Evolutionary conservation across 2,797 vertebrate genomes (phyloP).

Genomic region (Argyrosomus regius): DNA sequence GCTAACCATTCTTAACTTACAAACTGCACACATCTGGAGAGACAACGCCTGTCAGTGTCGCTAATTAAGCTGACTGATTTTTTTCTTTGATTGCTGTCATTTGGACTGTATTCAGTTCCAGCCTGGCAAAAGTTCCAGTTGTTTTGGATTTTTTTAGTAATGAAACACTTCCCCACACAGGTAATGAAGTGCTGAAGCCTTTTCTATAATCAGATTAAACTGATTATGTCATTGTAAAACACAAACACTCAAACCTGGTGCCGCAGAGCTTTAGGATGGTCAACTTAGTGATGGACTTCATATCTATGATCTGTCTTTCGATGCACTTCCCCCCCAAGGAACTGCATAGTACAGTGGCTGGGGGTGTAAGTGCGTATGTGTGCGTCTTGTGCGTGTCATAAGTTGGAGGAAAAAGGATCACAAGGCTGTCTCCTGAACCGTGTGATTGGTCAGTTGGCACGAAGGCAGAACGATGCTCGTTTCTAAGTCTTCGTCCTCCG

Average conservation of each 20-base stretch:
- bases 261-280: not conserved
- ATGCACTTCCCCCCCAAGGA: not conserved
- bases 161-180: not conserved
- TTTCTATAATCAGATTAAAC: slow-evolving; percentile 4
- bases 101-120: slow-evolving; percentile 32
- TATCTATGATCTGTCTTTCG: not conserved
- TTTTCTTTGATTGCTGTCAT: not conserved
- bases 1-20: not conserved
- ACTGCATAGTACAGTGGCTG: not conserved
- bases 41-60: not conserved
- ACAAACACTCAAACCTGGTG: not conserved
- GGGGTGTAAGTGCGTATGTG: slow-evolving; percentile 1
- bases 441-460: slow-evolving; percentile 51
- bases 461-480: slow-evolving; percentile 32
- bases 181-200: not conserved
- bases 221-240: not conserved
- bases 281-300: not conserved
- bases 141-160: not conserved
- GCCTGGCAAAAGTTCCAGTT: slow-evolving; percentile 23
- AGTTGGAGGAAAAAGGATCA: slow-evolving; percentile 57
- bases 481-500: slow-evolving; percentile 57
- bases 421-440: slow-evolving; percentile 83
- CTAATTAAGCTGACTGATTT: not conserved
- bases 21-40: slow-evolving; percentile 4
- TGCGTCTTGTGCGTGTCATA: not conserved